Base-by-base conservation (phyloP, 2,797 vertebrate species). In the Gambelia wislizenii region DNA sequence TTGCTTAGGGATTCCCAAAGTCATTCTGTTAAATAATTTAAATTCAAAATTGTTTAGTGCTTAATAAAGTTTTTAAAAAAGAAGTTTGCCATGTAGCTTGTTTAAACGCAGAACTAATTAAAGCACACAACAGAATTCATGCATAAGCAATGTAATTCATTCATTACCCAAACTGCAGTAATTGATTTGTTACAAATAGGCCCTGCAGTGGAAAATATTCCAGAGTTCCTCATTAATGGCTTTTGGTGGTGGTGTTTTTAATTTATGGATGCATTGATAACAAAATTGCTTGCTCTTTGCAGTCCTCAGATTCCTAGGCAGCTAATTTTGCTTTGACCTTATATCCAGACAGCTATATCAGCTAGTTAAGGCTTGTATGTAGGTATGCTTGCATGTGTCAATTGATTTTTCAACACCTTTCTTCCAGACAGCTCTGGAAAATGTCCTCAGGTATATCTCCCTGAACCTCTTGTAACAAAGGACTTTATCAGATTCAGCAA, bases 91-190 rank as follows among this genome's bases (percentile, higher is more conserved):
- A 54, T 77, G 36, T 27, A 67, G 74, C 59, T 77, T 83, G 44
- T 69, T 89, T 77, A 84, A 70, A 64, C 2, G 27, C 36, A 84
- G 69, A 89, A 49, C 82, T 89, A 84, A 89, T 89, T 89, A 89
- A 78, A 70, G 61, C 74, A 84, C 18, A 78, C 61, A 78, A 78
- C 81, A 78, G 39, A 89, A 84, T n/a, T 27, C 36, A 78, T 89
- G 87, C 82, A 84, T 89, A 89, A 84, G 87, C 87, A 89, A 89
- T 78, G 87, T 54, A 84, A 84, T 89, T 84, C 81, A 89, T 84
- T 89, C 82, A 84, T 89, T 84, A 52, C 59, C 14, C 47, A 56
- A 77, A n/a, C 59, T 54, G 81, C 82, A 84, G 59, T 78, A 84
- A 89, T 89, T 84, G 82, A 89, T 89, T 89, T 89, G 74, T 25